Evolutionary conservation across 2,113 vertebrate species (phyloP), one percentile per base, ranked within the genome.

Genomic region (Girardinichthys multiradiatus): DNA sequence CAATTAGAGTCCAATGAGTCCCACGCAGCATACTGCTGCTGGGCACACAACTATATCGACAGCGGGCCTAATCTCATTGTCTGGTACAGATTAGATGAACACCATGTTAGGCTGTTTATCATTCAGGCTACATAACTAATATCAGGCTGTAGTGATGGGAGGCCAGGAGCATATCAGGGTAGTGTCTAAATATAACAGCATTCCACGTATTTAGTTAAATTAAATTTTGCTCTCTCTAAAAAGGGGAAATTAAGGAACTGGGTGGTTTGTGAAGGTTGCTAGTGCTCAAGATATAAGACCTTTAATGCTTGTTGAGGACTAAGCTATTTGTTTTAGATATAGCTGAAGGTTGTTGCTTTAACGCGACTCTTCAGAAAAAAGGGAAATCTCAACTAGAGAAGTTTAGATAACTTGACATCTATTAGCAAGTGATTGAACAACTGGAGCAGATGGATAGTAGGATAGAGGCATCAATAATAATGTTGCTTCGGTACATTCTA

Each of bases 1-100:
- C 78, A 81, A 80, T 86, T 84, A 79, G 31, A 77, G 78, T 54
- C 27, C 11, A 35, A 39, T 72, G 66, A 88, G 54, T 86, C 69
- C 68, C 54, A 57, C 54, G 35, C 66, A 69, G 68, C 19, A 6
- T 4, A 78, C 78, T 72, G 70, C 81, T 7, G 70, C 81, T 2
- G 70, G 76, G 70, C 57, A 19, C 74, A 67, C 67, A 59, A 74
- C 64, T 79, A 76, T 69, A 72, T 80, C 77, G 24, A 12, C 70
- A 58, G 70, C 33, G 65, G 21, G 68, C 26, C 29, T 78, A 61
- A 81, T 80, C 76, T 63, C 62, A 84, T 80, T 73, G 64, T 75
- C 71, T 28, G 15, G 60, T 61, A 11, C 71, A 76, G 72, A 82
- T 80, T 27, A 73, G 65, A 82, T 82, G 63, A 84, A 72, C 28